These are phyloP conservation scores for Linurgus olivaceus DNA, from an alignment of 2,797 vertebrate genomes.

Conservation along the genomic window DNA sequence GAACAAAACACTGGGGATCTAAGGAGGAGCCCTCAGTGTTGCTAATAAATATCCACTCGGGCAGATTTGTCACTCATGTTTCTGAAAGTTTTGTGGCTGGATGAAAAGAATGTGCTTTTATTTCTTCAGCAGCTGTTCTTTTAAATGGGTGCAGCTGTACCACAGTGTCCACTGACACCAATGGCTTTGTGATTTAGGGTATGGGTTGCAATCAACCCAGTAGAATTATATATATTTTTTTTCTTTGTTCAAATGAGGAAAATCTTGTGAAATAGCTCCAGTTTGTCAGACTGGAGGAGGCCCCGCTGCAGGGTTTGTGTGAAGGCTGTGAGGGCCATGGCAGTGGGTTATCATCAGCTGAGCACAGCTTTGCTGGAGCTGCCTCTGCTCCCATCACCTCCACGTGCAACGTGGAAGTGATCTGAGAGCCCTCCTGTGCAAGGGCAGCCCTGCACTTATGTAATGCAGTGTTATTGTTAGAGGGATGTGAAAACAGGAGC, in stretches of 20 bases:
- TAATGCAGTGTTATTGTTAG: not conserved
- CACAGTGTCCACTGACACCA: slow-evolving; percentile 60
- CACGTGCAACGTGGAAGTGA: slow-evolving; percentile 4
- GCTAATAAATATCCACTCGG: slow-evolving; percentile 59
- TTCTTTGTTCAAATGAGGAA: not conserved
- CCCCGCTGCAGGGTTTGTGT: not conserved
- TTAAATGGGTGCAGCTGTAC: slow-evolving; percentile 69
- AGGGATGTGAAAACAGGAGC: slow-evolving; percentile 50
- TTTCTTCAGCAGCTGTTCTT: slow-evolving; percentile 67
- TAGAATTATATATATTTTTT: not conserved
- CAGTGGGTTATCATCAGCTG: not conserved
- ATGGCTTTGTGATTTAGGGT: slow-evolving; percentile 51
- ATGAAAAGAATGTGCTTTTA: slow-evolving; percentile 54
- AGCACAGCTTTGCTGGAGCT: not conserved
- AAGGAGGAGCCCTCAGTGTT: slow-evolving; percentile 40
- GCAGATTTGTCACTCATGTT: slow-evolving; percentile 57
- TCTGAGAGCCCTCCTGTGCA: not conserved
- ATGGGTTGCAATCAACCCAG: slow-evolving; percentile 30
- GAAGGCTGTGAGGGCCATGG: not conserved
- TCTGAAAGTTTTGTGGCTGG: slow-evolving; percentile 57
- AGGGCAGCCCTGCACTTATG: not conserved
- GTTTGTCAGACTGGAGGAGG: not conserved
- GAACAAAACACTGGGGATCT: slow-evolving; percentile 37
- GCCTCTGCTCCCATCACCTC: not conserved
- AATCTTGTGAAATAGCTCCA: not conserved